These are phyloP conservation scores for Plebejus argus DNA, from an alignment of 2,888 invertebrate genomes.

Conservation along the genomic window DNA sequence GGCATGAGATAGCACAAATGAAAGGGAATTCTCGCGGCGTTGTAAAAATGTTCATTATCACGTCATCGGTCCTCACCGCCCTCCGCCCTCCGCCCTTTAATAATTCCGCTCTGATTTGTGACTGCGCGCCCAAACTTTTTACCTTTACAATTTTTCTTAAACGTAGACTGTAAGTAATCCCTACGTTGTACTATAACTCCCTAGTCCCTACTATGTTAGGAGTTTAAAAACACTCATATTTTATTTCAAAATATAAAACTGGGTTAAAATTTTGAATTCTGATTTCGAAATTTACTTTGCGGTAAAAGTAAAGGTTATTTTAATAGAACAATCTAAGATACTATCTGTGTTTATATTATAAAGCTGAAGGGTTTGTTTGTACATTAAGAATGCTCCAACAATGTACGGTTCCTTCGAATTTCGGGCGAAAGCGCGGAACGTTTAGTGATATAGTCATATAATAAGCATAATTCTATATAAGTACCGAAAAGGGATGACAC, in stretches of 20 bases:
- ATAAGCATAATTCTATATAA: neutral
- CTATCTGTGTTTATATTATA: too few species aligned
- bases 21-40: slow-evolving; percentile 7
- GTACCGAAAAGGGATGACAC: neutral
- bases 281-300: too few species aligned
- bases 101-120: slow-evolving; percentile 20
- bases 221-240: neutral
- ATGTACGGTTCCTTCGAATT: too few species aligned
- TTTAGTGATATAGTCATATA: neutral
- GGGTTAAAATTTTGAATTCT: neutral
- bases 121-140: neutral
- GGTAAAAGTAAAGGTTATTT: too few species aligned
- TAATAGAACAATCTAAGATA: too few species aligned
- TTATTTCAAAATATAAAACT: neutral
- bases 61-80: too few species aligned
- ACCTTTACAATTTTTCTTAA: neutral
- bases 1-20: neutral
- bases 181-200: too few species aligned
- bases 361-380: too few species aligned
- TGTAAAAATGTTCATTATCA: slow-evolving; percentile 22
- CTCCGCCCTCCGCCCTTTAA: slow-evolving; percentile 16
- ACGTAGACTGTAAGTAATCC: neutral
- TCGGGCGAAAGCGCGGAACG: too few species aligned
- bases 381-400: too few species aligned
- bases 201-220: neutral